Evolutionary conservation across 2,888 invertebrate species (phyloP), one percentile per base, ranked within the genome.

Genomic region (Drosophila mercatorum): DNA sequence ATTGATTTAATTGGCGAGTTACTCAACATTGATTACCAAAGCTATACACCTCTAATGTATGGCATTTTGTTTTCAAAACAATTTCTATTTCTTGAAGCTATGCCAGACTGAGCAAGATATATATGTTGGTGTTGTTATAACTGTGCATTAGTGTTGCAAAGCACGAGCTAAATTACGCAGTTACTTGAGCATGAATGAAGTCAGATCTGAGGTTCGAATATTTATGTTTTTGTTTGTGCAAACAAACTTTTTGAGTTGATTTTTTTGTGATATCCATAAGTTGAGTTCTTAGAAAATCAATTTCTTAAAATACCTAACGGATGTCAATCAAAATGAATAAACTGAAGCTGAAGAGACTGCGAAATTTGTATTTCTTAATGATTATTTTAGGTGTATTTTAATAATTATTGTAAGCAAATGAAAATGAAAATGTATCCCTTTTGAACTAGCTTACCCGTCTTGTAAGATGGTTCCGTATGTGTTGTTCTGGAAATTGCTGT

Each of bases 381-480:
- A 22, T 22, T 22, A 22, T 22, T 22, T 22, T 17, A 17, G 17
- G 17, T 17, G 17, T 17, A 17, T 17, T 17, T 22, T 22, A 17
- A 10, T 41, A 0, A 8, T n/a, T 2, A 17, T 10, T 6, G 41
- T 7, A n/a, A 7, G 10, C 8, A 17, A 17, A 49, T 49, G n/a
- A 2, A 49, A 49, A 6, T 8, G 28, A 3, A n/a, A 5, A 6
- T 8, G 3, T 4, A 31, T 2, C 31, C 0, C 4, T 10, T 12
- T 26, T 46, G 14, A 44, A 14, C 17, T 7, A 36, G 68, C 86
- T 68, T 69, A 87, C 86, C 65, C 67, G 0, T 0, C 0, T 43
- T 87, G 89, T 11, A 49, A 11, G 51, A 87, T 58, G 41, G 56
- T 67, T 49, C 12, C 40, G 26, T 58, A 71, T 10, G n/a, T 28